Evolutionary conservation across 1,140 invertebrate species (phyloP), one percentile per base, ranked within the genome.

Genomic region (Drosophila elegans): DNA sequence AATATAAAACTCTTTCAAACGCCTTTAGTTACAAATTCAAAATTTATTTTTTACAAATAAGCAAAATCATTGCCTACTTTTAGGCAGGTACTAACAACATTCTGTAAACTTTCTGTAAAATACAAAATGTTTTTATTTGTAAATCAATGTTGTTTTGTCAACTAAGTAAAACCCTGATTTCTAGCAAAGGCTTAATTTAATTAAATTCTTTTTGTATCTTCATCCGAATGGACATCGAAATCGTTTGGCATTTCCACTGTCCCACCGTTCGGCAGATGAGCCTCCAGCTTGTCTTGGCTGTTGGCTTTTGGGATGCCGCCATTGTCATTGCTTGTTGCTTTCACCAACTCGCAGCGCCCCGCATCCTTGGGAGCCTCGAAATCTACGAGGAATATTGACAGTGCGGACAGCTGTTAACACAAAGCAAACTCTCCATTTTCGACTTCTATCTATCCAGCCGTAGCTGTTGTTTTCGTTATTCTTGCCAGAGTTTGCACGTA

Each of bases 401-500:
- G 32, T 86, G 78, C 61, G 74, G 82, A 56, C 62, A 82, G 64
- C 75, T 82, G 69, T 78, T 81, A 62, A 79, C 56, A 75, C 80
- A 79, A 83, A 42, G 69, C 48, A 77, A 64, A 64, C 54, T 61
- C 68, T 57, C 51, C 36, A 48, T 69, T 71, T 69, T 69, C 51
- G 64, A 42, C 68, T 57, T 29, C 34, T 13, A 73, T 42, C 39
- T 27, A 34, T 27, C 48, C 41, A 54, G 10, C 34, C 44, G 45
- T 16, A 61, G 57, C 38, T 34, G 12, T 64, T 64, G 49, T 60
- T 68, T 62, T 59, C 52, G 36, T 66, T 69, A 61, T 68, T 73
- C 56, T 51, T 49, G 57, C 64, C 48, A 82, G 80, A 85, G 78
- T 74, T 85, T 75, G 76, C 82, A 82, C 82, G 82, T 89, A 76